A percentile compares a stretch with the other conserved stretches of the same genome.
Conservation (phyloP, 1,140 invertebrate genomes). For the Phortica variegata region DNA sequence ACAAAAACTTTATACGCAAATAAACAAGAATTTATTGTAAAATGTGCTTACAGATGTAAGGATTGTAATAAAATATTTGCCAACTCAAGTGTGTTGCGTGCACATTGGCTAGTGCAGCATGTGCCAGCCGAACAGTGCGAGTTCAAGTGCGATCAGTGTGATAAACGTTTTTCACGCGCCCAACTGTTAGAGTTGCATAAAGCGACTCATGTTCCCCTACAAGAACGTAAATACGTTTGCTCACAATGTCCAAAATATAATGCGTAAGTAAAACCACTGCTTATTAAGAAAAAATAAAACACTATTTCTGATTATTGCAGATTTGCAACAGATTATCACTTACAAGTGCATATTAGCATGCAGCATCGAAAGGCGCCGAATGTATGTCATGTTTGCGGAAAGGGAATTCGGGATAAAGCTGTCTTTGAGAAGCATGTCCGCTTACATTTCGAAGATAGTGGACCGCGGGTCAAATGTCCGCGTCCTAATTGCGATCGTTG, state of each 20-base stretch:
- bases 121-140: conserved; percentile 44
- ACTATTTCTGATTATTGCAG: conserved; percentile 7
- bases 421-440: conserved; percentile 53
- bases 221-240: conserved; percentile 42
- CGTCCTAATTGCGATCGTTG: conserved; percentile 46
- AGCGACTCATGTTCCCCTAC: conserved; percentile 42
- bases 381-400: conserved; percentile 50
- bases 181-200: conserved; percentile 47
- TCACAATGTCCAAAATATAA: conserved; percentile 43
- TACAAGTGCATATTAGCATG: conserved; percentile 47
- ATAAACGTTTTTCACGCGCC: conserved; percentile 40
- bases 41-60: conserved; percentile 28
- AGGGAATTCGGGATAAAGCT: conserved; percentile 46
- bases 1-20: background rate
- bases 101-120: conserved; percentile 41
- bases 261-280: conserved; percentile 21
- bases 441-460: conserved; percentile 47
- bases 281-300: too few species aligned
- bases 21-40: background rate
- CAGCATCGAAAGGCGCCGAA: conserved; percentile 41
- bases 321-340: conserved; percentile 45
- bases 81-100: conserved; percentile 38
- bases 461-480: conserved; percentile 46
- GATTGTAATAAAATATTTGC: conserved; percentile 48
- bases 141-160: conserved; percentile 46